Percentiles rank a stretch among this genome's conserved stretches.
Evolutionary conservation across 2,113 vertebrate genomes (phyloP).

Genomic region (Ictidomys tridecemlineatus): DNA sequence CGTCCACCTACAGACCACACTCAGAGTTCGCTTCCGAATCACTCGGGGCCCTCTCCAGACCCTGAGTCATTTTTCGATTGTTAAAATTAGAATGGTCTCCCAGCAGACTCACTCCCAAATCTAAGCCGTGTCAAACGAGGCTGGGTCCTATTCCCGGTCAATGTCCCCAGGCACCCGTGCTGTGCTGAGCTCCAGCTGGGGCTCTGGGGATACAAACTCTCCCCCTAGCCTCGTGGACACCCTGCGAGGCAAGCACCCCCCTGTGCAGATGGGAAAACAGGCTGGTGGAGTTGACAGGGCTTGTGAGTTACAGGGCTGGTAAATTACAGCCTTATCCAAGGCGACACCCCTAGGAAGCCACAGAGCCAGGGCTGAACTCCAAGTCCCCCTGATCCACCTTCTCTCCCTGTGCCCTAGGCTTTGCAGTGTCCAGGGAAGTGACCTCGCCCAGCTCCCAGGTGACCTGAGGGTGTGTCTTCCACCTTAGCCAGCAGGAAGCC

Average conservation of each 20-base stretch:
- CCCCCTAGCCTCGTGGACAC: not conserved
- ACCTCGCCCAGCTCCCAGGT: not conserved
- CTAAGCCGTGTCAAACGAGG: not conserved
- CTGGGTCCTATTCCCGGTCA: not conserved
- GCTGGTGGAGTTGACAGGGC: no score
- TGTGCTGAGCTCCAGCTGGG: not conserved
- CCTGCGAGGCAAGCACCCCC: not conserved
- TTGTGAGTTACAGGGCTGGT: not conserved
- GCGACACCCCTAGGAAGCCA: not conserved
- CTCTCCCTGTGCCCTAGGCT: not conserved
- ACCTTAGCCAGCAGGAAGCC: constrained; percentile 2
- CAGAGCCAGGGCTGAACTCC: not conserved
- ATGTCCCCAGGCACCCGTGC: not conserved
- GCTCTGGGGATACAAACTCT: no score
- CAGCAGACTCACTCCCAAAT: constrained; percentile 36
- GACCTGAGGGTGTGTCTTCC: not conserved
- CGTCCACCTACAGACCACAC: constrained; percentile 60
- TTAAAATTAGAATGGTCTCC: constrained; percentile 67
- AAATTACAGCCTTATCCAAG: not conserved
- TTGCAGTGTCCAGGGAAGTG: not conserved
- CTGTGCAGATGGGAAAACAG: not conserved
- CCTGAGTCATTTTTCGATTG: constrained; percentile 65
- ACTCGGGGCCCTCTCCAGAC: constrained; percentile 67
- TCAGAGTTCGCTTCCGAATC: constrained; percentile 55
- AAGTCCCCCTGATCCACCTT: not conserved